Evolutionary conservation across 2,113 vertebrate genomes (phyloP).

Genomic region (Notiomystis cincta): DNA sequence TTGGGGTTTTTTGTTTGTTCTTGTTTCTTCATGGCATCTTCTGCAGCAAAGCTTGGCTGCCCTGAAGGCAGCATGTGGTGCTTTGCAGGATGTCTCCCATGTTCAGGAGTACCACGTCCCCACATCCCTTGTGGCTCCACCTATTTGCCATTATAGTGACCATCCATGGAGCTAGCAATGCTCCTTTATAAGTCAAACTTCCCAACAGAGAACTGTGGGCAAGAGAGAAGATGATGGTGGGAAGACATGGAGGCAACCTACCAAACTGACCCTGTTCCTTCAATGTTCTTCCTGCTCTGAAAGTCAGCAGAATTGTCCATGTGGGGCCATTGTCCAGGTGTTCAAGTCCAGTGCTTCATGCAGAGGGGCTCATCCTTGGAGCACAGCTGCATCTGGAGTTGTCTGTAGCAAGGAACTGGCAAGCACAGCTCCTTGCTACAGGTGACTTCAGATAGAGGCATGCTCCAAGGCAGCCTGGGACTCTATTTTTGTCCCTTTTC

Average conservation of each 20-base stretch:
- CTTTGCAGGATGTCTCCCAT: neutral
- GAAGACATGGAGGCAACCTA: neutral
- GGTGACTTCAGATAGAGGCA: neutral
- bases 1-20: neutral
- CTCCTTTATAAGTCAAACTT: neutral
- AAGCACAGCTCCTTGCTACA: neutral
- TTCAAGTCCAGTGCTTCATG: neutral
- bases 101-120: fast-evolving
- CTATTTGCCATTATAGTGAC: neutral
- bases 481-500: slow-evolving; percentile 23
- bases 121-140: neutral
- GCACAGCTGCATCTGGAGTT: neutral
- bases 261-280: neutral
- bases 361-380: neutral
- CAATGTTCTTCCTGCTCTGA: neutral
- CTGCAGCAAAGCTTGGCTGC: neutral
- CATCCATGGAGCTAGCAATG: neutral
- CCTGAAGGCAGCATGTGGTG: neutral
- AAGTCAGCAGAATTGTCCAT: neutral
- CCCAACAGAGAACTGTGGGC: neutral
- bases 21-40: neutral
- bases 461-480: neutral
- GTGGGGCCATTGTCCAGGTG: neutral
- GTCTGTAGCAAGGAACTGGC: neutral
- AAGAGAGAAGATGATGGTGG: neutral